phyloP scores from a whole-genome alignment of 2,888 invertebrate species.

The Dynastes maya region DNA sequence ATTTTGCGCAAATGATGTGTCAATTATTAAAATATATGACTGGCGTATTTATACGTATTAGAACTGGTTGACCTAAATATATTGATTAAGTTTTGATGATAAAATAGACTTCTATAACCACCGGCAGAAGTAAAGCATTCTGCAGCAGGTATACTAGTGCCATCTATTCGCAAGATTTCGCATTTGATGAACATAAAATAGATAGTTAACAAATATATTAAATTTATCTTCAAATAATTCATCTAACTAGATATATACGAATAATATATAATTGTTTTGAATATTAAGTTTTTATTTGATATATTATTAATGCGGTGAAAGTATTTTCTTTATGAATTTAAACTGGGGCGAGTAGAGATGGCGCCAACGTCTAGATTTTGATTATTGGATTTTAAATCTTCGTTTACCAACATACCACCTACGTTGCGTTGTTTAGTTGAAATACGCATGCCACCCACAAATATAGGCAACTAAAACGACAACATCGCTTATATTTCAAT shows the following conservation, averaged over 20 bases:
- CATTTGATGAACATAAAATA: too few species aligned
- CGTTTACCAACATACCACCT: conserved; percentile 3
- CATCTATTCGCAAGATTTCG: conserved; percentile 25
- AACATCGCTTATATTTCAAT: neutral
- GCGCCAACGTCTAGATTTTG: neutral
- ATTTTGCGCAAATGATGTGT: conserved; percentile 19
- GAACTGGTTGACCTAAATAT: conserved; percentile 61
- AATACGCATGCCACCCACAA: neutral
- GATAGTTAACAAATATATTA: too few species aligned
- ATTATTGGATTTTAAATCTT: neutral
- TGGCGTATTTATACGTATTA: conserved; percentile 55
- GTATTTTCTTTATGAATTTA: too few species aligned
- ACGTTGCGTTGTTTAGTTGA: neutral
- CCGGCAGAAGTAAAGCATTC: conserved; percentile 9
- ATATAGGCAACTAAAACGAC: neutral
- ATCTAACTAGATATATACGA: too few species aligned
- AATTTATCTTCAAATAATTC: too few species aligned
- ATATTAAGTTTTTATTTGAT: too few species aligned
- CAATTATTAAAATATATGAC: conserved; percentile 42
- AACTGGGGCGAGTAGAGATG: neutral
- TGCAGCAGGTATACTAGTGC: conserved; percentile 7
- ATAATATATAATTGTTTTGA: too few species aligned
- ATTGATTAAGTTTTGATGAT: conserved; percentile 57
- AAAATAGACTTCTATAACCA: conserved; percentile 52
- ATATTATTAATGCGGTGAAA: too few species aligned